Evolutionary conservation across 2,888 invertebrate species (phyloP).

Genomic region (Nephrocerus scutellatus): DNA sequence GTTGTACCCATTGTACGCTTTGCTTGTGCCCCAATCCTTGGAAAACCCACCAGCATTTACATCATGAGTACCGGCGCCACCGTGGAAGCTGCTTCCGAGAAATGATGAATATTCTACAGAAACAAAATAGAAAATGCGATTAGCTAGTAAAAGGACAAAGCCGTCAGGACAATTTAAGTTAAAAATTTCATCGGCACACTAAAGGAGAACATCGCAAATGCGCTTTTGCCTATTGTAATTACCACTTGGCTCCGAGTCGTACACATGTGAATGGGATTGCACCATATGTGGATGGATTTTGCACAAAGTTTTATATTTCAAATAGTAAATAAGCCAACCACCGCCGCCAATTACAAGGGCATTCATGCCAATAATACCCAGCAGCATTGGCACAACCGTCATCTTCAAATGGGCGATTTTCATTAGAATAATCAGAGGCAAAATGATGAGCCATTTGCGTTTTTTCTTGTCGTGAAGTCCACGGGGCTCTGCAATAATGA

Average conservation of each 20-base stretch:
- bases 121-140: not conserved
- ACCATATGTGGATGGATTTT: slow-evolving; percentile 44
- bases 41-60: slow-evolving; percentile 29
- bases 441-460: slow-evolving; percentile 37
- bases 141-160: too few relatives aligned
- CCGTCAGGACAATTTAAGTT: not conserved
- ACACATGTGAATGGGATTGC: slow-evolving; percentile 43
- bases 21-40: slow-evolving; percentile 42
- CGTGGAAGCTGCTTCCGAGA: slow-evolving; percentile 38
- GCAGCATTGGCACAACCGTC: slow-evolving; percentile 36
- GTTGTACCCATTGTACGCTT: slow-evolving; percentile 39
- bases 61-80: slow-evolving; percentile 35
- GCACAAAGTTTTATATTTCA: slow-evolving; percentile 43
- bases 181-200: not conserved
- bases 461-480: slow-evolving; percentile 33
- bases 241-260: slow-evolving; percentile 41
- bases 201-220: not conserved
- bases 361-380: slow-evolving; percentile 39
- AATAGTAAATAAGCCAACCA: slow-evolving; percentile 42
- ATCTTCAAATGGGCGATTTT: slow-evolving; percentile 44
- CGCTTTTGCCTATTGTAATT: slow-evolving; percentile 13
- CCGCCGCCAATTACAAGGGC: slow-evolving; percentile 38
- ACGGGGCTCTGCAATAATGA: slow-evolving; percentile 29
- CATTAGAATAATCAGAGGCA: slow-evolving; percentile 42
- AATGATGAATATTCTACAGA: slow-evolving; percentile 40